Base-by-base conservation (phyloP, 2,113 vertebrate genomes). In the Pholis gunnellus region DNA sequence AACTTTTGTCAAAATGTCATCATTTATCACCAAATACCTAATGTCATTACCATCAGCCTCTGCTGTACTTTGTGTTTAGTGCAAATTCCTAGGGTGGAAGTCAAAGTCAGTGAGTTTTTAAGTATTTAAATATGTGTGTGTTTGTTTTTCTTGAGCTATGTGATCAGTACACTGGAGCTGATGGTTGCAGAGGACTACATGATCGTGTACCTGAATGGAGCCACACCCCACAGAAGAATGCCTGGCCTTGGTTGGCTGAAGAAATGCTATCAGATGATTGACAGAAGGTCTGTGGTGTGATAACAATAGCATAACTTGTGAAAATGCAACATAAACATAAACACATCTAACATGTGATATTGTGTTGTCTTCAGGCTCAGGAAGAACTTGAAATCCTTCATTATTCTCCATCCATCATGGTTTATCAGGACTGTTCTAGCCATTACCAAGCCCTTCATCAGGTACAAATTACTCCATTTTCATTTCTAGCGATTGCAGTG, bases 101-200 rank as follows among this genome's bases (percentile, higher is more conserved):
- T 65, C n/a, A 75, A 38, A 5, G 25, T 46, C 6, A 27, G 0
- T 6, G 5, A 22, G 4, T 6, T 20, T 65, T 27, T 22, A 34
- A 56, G n/a, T 52, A 4, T 74, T 34, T 57, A 11, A 42, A 29
- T 11, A 6, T 38, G 31, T 15, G 20, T 34, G 31, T 50, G 20
- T 57, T 17, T 17, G 20, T 20, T 7, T 72, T n/a, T 42, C 9
- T 52, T 70, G 90, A 99, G 98, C 46, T 99, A 97, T 77, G 98
- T 99, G 80, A 99, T 99, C 94, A 99, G 98, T 86, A 99, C 98
- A 1, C 95, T 99, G 94, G 98, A 99, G 89, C 91, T 99, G 75
- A 98, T 99, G 97, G 98, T 99, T 64, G 98, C 98, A 7, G 98
- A 99, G 92, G 97, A 99, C 88, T 99, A 99, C 79, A 97, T 99